Evolutionary conservation across 1,140 invertebrate genomes (phyloP).

Genomic region (Drosophila sucinea): DNA sequence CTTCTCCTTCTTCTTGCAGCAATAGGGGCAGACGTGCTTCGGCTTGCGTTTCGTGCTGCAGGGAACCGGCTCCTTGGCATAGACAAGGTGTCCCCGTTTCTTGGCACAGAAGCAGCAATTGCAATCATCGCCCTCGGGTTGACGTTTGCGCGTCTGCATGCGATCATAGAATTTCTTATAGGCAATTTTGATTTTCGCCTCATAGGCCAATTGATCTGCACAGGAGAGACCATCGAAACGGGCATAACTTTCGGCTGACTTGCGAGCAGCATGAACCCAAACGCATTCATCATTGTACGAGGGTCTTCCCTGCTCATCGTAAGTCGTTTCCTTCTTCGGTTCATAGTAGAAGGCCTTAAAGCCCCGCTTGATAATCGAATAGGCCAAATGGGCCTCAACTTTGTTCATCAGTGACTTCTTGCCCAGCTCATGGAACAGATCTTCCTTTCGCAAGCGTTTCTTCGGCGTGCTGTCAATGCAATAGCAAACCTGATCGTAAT

Average conservation of each 20-base stretch:
- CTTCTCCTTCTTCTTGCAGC: conserved; percentile 76
- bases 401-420: conserved; percentile 81
- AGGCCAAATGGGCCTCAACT: conserved; percentile 75
- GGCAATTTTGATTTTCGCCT: conserved; percentile 75
- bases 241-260: conserved; percentile 71
- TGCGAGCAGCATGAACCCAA: conserved; percentile 76
- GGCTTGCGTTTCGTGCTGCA: conserved; percentile 58
- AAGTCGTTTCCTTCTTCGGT: conserved; percentile 63
- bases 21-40: conserved; percentile 71
- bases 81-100: conserved; percentile 75
- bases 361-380: conserved; percentile 73
- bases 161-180: conserved; percentile 79
- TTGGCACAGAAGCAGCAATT: conserved; percentile 81
- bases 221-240: conserved; percentile 75
- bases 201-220: conserved; percentile 64
- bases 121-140: conserved; percentile 75
- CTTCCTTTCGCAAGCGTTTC: conserved; percentile 74
- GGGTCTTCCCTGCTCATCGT: conserved; percentile 65
- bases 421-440: conserved; percentile 75
- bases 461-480: conserved; percentile 74
- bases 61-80: conserved; percentile 70
- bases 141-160: conserved; percentile 70
- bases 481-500: conserved; percentile 79
- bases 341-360: conserved; percentile 81
- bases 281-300: conserved; percentile 76